Conservation (phyloP, 2,797 vertebrate species). For the Simalia tracyae region DNA sequence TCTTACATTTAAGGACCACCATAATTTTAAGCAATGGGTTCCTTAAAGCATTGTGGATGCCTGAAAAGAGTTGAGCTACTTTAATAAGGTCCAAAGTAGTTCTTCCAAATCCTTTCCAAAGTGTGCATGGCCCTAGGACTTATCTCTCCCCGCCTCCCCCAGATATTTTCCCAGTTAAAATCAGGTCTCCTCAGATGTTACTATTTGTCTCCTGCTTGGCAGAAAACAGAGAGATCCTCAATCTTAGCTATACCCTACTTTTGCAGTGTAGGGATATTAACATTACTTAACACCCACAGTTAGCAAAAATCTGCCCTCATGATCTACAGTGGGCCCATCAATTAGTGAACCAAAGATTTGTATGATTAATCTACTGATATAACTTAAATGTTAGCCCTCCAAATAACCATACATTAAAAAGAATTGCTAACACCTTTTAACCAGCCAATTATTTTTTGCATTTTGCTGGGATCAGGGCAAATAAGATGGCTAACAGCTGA, state of each 20-base stretch:
- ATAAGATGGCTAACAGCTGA: neutral
- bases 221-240: neutral
- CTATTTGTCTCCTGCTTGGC: neutral
- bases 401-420: neutral
- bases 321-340: neutral
- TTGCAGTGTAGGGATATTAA: neutral
- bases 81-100: neutral
- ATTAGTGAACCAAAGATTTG: conserved; percentile 1
- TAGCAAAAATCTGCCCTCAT: neutral
- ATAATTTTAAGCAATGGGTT: neutral
- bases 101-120: neutral
- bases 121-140: neutral
- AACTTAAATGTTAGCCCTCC: neutral
- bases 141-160: neutral
- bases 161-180: neutral
- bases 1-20: neutral
- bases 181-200: neutral
- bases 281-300: neutral
- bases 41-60: neutral
- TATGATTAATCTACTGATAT: conserved; percentile 1
- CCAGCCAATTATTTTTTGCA: neutral
- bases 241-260: neutral
- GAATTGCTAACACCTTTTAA: neutral
- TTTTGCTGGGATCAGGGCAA: neutral
- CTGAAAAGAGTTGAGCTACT: neutral